Evolutionary conservation across 2,113 vertebrate genomes (phyloP), one percentile per base, ranked within the genome.

Genomic region (Irena cyanogastra): DNA sequence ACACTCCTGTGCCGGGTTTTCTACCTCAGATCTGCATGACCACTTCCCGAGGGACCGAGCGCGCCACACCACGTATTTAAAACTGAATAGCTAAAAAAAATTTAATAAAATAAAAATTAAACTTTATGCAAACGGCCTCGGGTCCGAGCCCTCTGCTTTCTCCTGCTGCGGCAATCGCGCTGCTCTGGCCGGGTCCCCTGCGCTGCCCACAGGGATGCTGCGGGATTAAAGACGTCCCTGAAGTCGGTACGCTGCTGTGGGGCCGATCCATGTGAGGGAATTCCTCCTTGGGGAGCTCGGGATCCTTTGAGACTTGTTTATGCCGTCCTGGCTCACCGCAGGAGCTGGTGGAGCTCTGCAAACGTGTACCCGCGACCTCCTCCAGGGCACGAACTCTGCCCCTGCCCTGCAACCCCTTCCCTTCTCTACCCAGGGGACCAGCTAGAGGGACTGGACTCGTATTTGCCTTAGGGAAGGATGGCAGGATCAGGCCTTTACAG

Each of bases 1-100:
- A 37, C 95, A 66, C 97, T 96, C 92, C 93, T 97, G 94, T 90
- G 97, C 96, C 83, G 79, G 97, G 95, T 97, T 96, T 97, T 97
- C 98, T 98, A 98, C 98, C 98, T 98, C 98, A 98, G 90, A 97
- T 96, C 95, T 95, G 68, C 96, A 93, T 96, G 96, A 97, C 97
- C 98, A 97, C 97, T 98, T 97, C 95, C 97, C 59, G 94, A 94
- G 95, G 90, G 93, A 95, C 94, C 79, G 96, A 94, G 94, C 94
- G 95, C 89, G 66, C 97, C 96, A 97, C 96, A 95, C 75, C 93
- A 96, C 96, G 57, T 97, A 97, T 98, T 97, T 98, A 96, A 97
- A 93, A 96, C 3, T 47, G 94, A 96, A 96, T 96, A 97, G 97
- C 97, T 96, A 56, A 92, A 97, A 93, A 69, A 75, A 63, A 27